A percentile compares a stretch with the other conserved stretches of the same genome.
phyloP scores from a whole-genome alignment of 2,797 vertebrate species.

The Orientallactaga sibirica region DNA sequence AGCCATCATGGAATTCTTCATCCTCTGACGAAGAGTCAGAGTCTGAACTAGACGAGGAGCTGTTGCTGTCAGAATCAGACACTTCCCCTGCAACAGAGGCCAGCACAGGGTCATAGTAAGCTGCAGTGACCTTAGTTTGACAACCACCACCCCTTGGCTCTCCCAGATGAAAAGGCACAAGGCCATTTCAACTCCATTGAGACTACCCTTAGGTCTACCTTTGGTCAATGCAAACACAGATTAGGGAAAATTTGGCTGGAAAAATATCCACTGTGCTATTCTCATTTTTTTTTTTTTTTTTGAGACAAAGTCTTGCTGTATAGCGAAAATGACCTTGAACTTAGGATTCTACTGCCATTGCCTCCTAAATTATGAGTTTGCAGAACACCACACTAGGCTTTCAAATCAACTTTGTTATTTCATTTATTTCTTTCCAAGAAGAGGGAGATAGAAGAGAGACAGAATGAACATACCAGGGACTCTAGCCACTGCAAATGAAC shows the following conservation, averaged over 20 bases:
- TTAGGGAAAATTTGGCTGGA: neutral
- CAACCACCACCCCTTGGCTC: neutral
- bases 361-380: neutral
- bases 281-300: neutral
- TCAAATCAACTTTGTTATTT: neutral
- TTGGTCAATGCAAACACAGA: neutral
- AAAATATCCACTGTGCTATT: neutral
- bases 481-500: too few species aligned
- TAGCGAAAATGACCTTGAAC: neutral
- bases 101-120: neutral
- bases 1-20: slow-evolving; percentile 97
- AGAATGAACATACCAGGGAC: too few species aligned
- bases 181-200: neutral
- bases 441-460: too few species aligned
- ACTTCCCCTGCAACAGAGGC: slow-evolving; percentile 93
- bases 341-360: neutral
- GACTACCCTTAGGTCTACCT: neutral
- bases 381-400: neutral
- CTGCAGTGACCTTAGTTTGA: neutral
- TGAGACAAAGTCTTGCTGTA: neutral
- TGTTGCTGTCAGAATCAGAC: slow-evolving; percentile 98
- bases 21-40: slow-evolving; percentile 98
- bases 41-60: slow-evolving; percentile 97
- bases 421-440: too few species aligned
- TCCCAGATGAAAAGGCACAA: neutral